Percentiles rank a stretch among this genome's conserved stretches.
Conservation (phyloP, 2,113 vertebrate species). For the Cricetomys ansorgei region DNA sequence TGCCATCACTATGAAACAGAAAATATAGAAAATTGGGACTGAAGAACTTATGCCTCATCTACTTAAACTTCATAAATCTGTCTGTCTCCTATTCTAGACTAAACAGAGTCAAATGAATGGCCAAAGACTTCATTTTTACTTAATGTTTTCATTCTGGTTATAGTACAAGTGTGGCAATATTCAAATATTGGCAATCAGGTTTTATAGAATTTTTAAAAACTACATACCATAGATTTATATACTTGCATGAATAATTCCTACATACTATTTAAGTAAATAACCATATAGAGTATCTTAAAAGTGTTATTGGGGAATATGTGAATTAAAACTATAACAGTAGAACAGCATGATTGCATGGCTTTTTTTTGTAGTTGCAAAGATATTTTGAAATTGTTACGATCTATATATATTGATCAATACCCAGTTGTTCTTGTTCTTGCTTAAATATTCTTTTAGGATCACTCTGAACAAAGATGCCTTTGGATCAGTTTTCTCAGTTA, state of each 20-base stretch:
- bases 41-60: background rate
- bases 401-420: background rate
- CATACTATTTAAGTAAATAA: background rate
- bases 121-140: background rate
- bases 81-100: background rate
- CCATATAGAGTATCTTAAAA: background rate
- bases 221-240: background rate
- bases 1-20: background rate
- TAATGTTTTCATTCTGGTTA: background rate
- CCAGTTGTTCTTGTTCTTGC: background rate
- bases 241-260: background rate
- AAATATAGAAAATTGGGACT: background rate
- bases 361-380: background rate
- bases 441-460: slow-evolving; percentile 8
- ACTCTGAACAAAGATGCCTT: slow-evolving; percentile 17
- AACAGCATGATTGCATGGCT: background rate
- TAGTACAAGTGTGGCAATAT: background rate
- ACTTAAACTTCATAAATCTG: background rate
- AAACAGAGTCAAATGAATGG: slow-evolving; percentile 31
- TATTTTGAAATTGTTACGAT: slow-evolving; percentile 44
- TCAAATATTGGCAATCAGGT: background rate
- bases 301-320: background rate
- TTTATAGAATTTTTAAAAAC: background rate
- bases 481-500: slow-evolving; percentile 1
- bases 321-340: background rate